phyloP scores from a whole-genome alignment of 2,888 invertebrate genomes.

The Netelia fuscicornis region DNA sequence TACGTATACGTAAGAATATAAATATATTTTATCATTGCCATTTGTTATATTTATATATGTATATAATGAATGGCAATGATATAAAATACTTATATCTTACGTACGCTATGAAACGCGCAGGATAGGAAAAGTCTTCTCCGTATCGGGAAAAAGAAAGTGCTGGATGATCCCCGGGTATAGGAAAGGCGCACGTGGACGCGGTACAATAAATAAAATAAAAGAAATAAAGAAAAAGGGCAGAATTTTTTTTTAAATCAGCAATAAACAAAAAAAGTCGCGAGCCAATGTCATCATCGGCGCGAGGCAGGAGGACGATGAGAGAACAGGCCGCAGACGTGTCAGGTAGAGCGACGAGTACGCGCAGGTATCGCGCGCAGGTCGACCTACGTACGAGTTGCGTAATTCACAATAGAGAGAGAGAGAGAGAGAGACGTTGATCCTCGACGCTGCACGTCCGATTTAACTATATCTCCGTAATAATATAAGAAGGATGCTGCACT shows the following conservation, averaged over 20 bases:
- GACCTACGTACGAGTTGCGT: conserved; percentile 64
- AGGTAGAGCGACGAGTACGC: conserved; percentile 41
- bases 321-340: conserved; percentile 29
- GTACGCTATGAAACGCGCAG: conserved; percentile 7
- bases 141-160: conserved; percentile 63
- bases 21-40: too few species aligned
- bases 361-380: background rate
- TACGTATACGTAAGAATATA: too few species aligned
- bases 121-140: conserved; percentile 58
- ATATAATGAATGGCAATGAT: conserved; percentile 10
- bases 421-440: too few species aligned
- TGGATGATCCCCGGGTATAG: conserved; percentile 17
- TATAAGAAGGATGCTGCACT: conserved; percentile 13
- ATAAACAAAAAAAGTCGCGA: conserved; percentile 37
- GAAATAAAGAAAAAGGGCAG: too few species aligned
- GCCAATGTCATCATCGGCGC: conserved; percentile 60
- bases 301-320: conserved; percentile 32
- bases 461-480: too few species aligned
- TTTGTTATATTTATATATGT: background rate
- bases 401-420: conserved; percentile 35
- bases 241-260: conserved; percentile 2
- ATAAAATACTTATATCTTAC: conserved; percentile 13
- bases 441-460: too few species aligned
- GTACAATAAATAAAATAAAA: background rate
- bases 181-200: background rate